Conservation (phyloP, 37 sponge, comb jelly and placozoan species). For the Crambe crambe region DNA sequence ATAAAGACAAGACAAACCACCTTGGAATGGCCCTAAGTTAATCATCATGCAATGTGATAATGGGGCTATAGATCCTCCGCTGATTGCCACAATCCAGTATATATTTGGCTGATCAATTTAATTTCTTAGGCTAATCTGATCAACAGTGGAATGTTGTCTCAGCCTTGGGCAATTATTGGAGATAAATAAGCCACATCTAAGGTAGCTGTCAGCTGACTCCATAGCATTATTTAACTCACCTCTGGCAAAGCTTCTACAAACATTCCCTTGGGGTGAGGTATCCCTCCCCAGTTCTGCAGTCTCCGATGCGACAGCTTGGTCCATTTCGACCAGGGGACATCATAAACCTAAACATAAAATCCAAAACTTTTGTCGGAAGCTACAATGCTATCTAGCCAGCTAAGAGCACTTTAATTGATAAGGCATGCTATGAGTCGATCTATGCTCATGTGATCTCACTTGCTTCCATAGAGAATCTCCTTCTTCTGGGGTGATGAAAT, state of each 20-base stretch:
- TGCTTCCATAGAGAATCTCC: slow-evolving; percentile 58
- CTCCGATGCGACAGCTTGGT: slow-evolving; percentile 81
- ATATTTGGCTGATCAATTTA: too few species aligned
- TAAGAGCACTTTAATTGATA: too few species aligned
- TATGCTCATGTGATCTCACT: too few species aligned
- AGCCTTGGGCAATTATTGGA: not conserved
- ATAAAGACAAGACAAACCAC: not conserved
- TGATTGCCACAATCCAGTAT: too few species aligned
- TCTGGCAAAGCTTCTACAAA: slow-evolving; percentile 42
- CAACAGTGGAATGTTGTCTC: too few species aligned
- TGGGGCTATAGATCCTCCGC: too few species aligned
- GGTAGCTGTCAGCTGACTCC: not conserved
- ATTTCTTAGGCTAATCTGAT: too few species aligned
- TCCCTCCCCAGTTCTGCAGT: slow-evolving; percentile 97
- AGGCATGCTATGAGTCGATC: too few species aligned
- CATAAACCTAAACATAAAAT: slow-evolving; percentile 81
- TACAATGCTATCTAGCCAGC: not conserved
- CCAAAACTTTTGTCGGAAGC: too few species aligned
- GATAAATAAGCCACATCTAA: not conserved
- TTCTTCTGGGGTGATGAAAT: slow-evolving; percentile 82
- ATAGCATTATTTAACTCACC: slow-evolving; percentile 12
- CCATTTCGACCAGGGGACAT: slow-evolving; percentile 93
- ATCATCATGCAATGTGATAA: too few species aligned
- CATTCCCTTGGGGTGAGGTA: slow-evolving; percentile 80
- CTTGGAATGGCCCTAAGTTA: too few species aligned